Evolutionary conservation across 2,888 invertebrate species (phyloP).

Genomic region (Dynastes tityus): DNA sequence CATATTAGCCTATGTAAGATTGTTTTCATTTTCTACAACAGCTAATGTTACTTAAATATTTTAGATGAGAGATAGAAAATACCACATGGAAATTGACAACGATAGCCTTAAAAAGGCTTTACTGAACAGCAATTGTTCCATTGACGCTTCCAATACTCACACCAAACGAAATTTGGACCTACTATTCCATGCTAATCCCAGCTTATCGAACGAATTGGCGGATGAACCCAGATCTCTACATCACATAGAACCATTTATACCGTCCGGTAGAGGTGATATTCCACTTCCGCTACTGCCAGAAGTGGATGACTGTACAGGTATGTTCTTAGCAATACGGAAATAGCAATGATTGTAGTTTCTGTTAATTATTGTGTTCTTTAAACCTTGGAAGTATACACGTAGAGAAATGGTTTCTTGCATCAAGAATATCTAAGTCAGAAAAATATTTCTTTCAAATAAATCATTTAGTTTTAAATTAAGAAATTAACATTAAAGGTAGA

Average conservation of each 20-base stretch:
- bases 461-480: too few relatives aligned
- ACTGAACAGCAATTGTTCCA: conserved; percentile 72
- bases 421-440: too few relatives aligned
- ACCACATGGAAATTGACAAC: conserved; percentile 73
- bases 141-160: conserved; percentile 53
- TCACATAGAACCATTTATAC: conserved; percentile 64
- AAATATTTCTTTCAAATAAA: too few relatives aligned
- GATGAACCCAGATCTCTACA: conserved; percentile 67
- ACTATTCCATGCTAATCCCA: conserved; percentile 58
- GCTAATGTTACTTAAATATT: conserved; percentile 51
- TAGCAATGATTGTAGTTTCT: too few relatives aligned
- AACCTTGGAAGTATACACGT: too few relatives aligned
- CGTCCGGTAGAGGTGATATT: conserved; percentile 78
- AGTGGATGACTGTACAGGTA: conserved; percentile 72
- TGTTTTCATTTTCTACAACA: not conserved
- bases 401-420: too few relatives aligned
- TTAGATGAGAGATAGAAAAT: conserved; percentile 77
- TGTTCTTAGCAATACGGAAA: not conserved
- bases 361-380: too few relatives aligned
- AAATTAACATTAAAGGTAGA: too few relatives aligned
- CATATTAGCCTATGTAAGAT: not conserved
- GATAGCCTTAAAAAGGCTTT: conserved; percentile 71
- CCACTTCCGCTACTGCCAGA: conserved; percentile 73
- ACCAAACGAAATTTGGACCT: conserved; percentile 67
- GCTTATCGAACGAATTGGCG: conserved; percentile 58